phyloP scores from a whole-genome alignment of 2,797 vertebrate genomes.

The Falco biarmicus region DNA sequence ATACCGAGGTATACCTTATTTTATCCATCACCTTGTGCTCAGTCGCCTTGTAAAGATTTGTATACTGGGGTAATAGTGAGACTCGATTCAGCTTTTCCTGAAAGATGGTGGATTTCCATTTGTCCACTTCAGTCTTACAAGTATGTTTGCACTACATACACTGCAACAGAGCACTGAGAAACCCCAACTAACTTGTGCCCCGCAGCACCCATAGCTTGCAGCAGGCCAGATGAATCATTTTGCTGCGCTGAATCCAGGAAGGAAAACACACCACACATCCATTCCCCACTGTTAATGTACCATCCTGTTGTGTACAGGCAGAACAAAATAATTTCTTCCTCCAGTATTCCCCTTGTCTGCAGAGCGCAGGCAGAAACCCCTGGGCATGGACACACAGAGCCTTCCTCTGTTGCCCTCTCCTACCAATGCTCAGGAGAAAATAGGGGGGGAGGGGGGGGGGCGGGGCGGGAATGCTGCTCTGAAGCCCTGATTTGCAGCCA shows the following conservation, averaged over 20 bases:
- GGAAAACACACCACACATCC: background rate
- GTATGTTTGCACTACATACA: rapidly evolving
- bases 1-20: background rate
- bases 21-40: background rate
- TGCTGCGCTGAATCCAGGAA: background rate
- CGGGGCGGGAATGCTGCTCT: background rate
- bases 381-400: background rate
- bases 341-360: background rate
- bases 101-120: rapidly evolving
- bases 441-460: no score
- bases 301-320: background rate
- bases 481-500: background rate
- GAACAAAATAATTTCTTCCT: background rate
- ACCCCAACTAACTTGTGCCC: background rate
- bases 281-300: background rate
- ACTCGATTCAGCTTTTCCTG: background rate
- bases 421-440: background rate
- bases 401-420: background rate
- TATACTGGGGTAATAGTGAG: background rate
- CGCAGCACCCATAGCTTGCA: background rate
- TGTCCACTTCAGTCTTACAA: background rate
- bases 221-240: background rate
- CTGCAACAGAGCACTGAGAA: background rate
- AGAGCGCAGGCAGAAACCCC: rapidly evolving
- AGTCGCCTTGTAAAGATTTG: background rate